A percentile compares a stretch with the other conserved stretches of the same genome.
phyloP scores from a whole-genome alignment of 2,888 invertebrate species.

The Norana najaformis region DNA sequence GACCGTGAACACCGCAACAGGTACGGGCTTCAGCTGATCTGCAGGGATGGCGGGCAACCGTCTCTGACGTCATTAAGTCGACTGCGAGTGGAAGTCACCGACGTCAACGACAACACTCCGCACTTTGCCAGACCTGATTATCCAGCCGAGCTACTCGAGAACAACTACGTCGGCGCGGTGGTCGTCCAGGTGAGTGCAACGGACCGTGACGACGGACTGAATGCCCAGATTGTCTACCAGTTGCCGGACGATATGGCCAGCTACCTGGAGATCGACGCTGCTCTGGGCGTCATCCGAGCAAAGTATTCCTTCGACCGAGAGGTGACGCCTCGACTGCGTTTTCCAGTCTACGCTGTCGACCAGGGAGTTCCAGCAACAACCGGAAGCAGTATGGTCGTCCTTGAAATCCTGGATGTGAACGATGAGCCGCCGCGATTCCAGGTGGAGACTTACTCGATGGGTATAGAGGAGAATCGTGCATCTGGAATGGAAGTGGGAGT shows the following conservation, averaged over 20 bases:
- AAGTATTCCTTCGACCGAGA: constrained; percentile 25
- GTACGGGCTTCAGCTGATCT: constrained; percentile 31
- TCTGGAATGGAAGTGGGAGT: constrained; percentile 29
- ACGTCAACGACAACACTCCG: constrained; percentile 34
- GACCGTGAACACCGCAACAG: constrained; percentile 29
- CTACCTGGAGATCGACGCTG: constrained; percentile 17
- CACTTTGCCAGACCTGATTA: constrained; percentile 20
- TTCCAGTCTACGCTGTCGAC: constrained; percentile 17
- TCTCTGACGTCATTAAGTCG: constrained; percentile 22
- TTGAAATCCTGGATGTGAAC: constrained; percentile 31
- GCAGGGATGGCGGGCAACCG: constrained; percentile 31
- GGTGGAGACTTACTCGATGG: constrained; percentile 28
- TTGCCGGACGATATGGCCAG: background rate
- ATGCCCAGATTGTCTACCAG: constrained; percentile 27
- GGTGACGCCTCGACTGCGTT: background rate
- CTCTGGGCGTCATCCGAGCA: constrained; percentile 9
- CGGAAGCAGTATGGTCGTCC: constrained; percentile 16
- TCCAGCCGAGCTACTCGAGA: constrained; percentile 29
- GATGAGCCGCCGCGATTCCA: constrained; percentile 32
- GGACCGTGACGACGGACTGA: constrained; percentile 29
- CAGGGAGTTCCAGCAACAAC: constrained; percentile 24
- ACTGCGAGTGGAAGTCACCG: constrained; percentile 29
- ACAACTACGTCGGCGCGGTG: constrained; percentile 18
- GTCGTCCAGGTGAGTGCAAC: constrained; percentile 30
- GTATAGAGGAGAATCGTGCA: constrained; percentile 32